Percentiles rank a stretch among this genome's conserved stretches.
Evolutionary conservation across 2,113 vertebrate genomes (phyloP).

Genomic region (Rhinolophus ferrumequinum): DNA sequence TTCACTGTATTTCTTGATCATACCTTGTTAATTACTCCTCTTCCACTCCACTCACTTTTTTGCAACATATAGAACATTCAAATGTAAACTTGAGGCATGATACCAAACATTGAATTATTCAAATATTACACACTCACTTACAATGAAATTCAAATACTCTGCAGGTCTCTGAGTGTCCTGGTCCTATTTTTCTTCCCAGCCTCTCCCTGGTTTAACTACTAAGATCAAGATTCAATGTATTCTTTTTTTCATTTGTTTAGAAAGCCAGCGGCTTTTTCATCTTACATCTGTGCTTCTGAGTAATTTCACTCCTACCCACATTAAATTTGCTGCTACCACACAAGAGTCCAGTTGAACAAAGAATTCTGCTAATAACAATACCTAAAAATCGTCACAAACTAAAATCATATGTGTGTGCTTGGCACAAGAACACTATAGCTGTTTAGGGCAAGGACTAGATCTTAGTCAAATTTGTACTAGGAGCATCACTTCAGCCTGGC

Average conservation of each 20-base stretch:
- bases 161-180: not conserved
- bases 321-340: not conserved
- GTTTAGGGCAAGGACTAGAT: not conserved
- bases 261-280: not conserved
- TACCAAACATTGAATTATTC: not conserved
- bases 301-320: not conserved
- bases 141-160: not conserved
- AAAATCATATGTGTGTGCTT: not conserved
- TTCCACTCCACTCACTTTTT: not conserved
- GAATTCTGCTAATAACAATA: not conserved
- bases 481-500: not conserved
- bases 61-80: not conserved
- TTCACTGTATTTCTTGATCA: no score
- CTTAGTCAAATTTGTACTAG: not conserved
- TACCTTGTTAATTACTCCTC: not conserved
- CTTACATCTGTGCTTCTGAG: not conserved
- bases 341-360: not conserved
- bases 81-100: not conserved
- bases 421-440: no score
- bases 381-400: not conserved
- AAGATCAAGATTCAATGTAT: not conserved
- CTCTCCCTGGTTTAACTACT: not conserved
- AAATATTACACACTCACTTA: not conserved
- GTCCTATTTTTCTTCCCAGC: no score
- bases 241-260: not conserved